Percentiles rank a stretch among this genome's conserved stretches.
Conservation (phyloP, 2,888 invertebrate genomes). For the Heliconius aoede region DNA sequence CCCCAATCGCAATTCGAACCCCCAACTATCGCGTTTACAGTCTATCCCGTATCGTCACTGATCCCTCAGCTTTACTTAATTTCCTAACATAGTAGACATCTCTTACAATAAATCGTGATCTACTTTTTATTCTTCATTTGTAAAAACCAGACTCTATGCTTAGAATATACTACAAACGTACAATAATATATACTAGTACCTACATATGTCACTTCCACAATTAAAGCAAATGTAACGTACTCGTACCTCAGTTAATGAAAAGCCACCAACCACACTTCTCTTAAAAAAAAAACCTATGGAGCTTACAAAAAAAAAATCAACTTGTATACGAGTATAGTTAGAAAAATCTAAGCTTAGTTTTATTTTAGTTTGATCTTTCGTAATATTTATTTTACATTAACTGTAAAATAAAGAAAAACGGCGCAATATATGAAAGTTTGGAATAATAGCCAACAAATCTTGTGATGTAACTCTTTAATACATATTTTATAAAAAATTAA, state of each 20-base stretch:
- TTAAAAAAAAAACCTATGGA: not conserved
- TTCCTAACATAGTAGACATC: not conserved
- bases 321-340: not conserved
- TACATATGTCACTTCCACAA: constrained; percentile 5
- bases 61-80: too few species aligned
- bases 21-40: not conserved
- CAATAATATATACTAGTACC: not conserved
- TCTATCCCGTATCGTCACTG: too few species aligned
- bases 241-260: constrained; percentile 3
- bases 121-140: not conserved
- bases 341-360: too few species aligned
- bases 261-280: not conserved
- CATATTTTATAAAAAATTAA: too few species aligned
- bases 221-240: constrained; percentile 4
- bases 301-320: not conserved
- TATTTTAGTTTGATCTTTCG: too few species aligned
- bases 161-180: not conserved
- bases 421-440: too few species aligned
- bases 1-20: not conserved
- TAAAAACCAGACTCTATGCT: not conserved
- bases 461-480: too few species aligned
- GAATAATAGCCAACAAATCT: too few species aligned
- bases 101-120: not conserved
- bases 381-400: too few species aligned
- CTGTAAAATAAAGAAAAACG: too few species aligned